These are phyloP conservation scores for Trachelus stipa DNA, from an alignment of 2,888 invertebrate genomes.

Conservation along the genomic window DNA sequence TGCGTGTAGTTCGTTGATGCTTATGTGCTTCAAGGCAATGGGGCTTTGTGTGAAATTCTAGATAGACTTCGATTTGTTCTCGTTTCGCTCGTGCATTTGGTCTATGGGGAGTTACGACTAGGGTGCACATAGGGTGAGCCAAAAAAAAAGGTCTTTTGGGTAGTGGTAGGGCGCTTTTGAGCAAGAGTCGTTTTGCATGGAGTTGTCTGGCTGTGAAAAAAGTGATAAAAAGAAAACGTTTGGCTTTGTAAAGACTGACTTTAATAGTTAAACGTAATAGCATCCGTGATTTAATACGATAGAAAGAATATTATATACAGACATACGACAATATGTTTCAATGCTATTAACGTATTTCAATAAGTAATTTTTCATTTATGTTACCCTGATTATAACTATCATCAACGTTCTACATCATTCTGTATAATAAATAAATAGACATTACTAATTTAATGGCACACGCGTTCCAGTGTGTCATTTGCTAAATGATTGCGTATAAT, in stretches of 20 bases:
- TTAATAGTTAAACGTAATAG: slow-evolving; percentile 50
- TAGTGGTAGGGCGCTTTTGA: background rate
- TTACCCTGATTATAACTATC: slow-evolving; percentile 31
- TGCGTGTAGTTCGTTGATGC: background rate
- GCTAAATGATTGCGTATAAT: slow-evolving; percentile 1
- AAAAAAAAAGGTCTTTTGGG: background rate
- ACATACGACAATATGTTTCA: slow-evolving; percentile 36
- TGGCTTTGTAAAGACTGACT: slow-evolving; percentile 40
- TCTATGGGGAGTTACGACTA: background rate
- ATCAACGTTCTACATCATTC: slow-evolving; percentile 23
- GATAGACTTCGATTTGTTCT: background rate
- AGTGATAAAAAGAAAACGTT: background rate
- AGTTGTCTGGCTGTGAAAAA: background rate
- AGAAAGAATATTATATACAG: slow-evolving; percentile 51
- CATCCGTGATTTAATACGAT: slow-evolving; percentile 38
- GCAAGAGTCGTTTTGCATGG: background rate
- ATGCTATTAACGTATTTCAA: slow-evolving; percentile 23
- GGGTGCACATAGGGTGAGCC: background rate
- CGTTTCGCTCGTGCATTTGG: background rate
- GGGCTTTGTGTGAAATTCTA: background rate
- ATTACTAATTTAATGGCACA: slow-evolving; percentile 17
- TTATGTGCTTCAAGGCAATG: background rate
- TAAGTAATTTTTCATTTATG: slow-evolving; percentile 2
- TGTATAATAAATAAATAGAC: slow-evolving; percentile 33
- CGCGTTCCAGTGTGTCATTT: slow-evolving; percentile 6